Base-by-base conservation (phyloP, 2,888 invertebrate species). In the Torymus texanus region DNA sequence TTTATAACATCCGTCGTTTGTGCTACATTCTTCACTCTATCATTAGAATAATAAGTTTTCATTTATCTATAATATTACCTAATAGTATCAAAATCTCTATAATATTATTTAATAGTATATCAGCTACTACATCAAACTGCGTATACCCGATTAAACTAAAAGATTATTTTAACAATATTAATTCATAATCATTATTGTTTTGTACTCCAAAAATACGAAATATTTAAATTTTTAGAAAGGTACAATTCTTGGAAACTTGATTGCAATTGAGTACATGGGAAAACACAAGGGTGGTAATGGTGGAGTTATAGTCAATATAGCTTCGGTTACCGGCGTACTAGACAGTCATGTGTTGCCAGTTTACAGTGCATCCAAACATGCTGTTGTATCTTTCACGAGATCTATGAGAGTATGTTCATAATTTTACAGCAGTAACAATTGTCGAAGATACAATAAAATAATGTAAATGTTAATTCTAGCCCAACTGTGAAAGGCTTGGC, bases 401-500 rank as follows among this genome's bases (percentile, higher is more conserved):
- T 77, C 71, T 13, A 71, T 77, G 71, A 77, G 71, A 58, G 77
- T 71, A 41, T 41, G 41, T 41, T 8, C 1, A 41, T 41, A 41
- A 41, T 8, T 8, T 29, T 41, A 59, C 18, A 18, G 18, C 11
- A 59, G 18, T 59, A 16, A n/a, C 59, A 16, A 18, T 10, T 65
- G 16, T 50, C 50, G 12, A 11, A 21, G 10, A 14, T 18, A 21
- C 61, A 2, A 61, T 11, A 61, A 21, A 41, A 56, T 59, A 50
- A 61, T 8, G 1, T 50, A 12, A 14, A 5, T 14, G 5, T 11
- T 53, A 29, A 62, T 18, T 29, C 13, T 21, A 76, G 76, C 75
- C 86, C 83, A 86, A 86, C 71, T 87, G 83, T 50, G 86, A 87
- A 1, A 81, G 84, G 58, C 88, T 88, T 5, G 88, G 88, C 0